Evolutionary conservation across 2,888 invertebrate species (phyloP).

Genomic region (Drosophila helvetica): DNA sequence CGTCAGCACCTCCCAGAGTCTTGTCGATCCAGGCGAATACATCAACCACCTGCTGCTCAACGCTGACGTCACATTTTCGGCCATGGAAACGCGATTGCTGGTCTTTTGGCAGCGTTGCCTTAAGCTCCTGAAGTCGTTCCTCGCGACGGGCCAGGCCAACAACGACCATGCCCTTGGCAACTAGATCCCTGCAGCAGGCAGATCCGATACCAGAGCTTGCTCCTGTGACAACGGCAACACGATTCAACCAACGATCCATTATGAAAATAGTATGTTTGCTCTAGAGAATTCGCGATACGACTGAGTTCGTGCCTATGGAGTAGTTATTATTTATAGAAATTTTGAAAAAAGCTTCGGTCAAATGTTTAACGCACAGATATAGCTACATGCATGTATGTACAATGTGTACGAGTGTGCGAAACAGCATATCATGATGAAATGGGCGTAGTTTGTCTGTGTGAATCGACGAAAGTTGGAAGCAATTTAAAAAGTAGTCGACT

Average conservation of each 20-base stretch:
- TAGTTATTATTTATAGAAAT: not conserved
- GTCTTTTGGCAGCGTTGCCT: conserved; percentile 81
- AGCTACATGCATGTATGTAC: not conserved
- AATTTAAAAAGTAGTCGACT: not conserved
- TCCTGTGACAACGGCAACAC: conserved; percentile 87
- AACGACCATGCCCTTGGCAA: conserved; percentile 85
- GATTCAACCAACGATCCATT: conserved; percentile 39
- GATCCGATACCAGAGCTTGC: conserved; percentile 91
- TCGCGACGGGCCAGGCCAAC: conserved; percentile 85
- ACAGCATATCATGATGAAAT: not conserved
- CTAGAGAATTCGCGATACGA: not conserved
- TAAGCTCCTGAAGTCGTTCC: conserved; percentile 86
- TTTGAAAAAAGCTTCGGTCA: not conserved
- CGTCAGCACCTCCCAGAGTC: conserved; percentile 88
- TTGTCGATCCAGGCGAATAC: conserved; percentile 60
- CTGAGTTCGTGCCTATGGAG: not conserved
- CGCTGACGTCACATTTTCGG: conserved; percentile 27
- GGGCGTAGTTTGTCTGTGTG: not conserved
- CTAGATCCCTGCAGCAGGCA: conserved; percentile 84
- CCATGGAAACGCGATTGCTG: conserved; percentile 23
- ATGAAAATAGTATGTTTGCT: not conserved
- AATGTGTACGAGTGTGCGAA: not conserved
- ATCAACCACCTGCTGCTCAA: conserved; percentile 32
- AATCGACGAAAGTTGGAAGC: not conserved
- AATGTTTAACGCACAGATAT: not conserved